These are phyloP conservation scores for Lichenostomus cassidix DNA, from an alignment of 2,113 vertebrate species.

Conservation along the genomic window DNA sequence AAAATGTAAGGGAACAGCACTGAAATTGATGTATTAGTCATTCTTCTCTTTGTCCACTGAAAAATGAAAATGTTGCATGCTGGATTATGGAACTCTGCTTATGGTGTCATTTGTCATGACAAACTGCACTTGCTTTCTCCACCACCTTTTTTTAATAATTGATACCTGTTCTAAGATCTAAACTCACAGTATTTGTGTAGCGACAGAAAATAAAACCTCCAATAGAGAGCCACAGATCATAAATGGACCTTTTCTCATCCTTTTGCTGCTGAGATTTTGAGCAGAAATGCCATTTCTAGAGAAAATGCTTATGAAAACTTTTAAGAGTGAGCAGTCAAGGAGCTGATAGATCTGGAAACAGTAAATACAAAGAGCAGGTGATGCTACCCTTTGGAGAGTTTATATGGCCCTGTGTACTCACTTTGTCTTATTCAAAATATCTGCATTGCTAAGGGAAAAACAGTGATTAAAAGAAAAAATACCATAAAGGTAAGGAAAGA, in stretches of 20 bases:
- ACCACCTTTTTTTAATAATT: conserved; percentile 25
- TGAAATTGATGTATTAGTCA: conserved; percentile 9
- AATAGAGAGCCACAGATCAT: not conserved
- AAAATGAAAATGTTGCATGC: not conserved
- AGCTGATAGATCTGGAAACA: not conserved
- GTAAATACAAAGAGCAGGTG: not conserved
- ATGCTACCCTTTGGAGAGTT: not conserved
- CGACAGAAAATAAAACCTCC: not conserved
- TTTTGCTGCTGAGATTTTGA: not conserved
- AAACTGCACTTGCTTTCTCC: conserved; percentile 16
- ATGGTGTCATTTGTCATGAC: conserved; percentile 27
- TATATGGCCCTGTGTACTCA: not conserved
- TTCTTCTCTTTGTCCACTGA: conserved; percentile 21
- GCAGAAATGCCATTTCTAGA: not conserved
- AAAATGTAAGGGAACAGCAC: not conserved
- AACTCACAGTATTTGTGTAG: not conserved
- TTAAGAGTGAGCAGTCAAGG: not conserved
- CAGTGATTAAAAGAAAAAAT: not conserved
- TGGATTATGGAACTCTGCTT: conserved; percentile 3
- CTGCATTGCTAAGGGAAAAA: not conserved
- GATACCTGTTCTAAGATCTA: not conserved
- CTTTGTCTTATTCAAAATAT: not conserved
- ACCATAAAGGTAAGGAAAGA: not conserved
- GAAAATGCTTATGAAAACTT: not conserved
- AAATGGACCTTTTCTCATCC: not conserved